phyloP scores from a whole-genome alignment of 2,113 vertebrate species.

The Amphilophus citrinellus region DNA sequence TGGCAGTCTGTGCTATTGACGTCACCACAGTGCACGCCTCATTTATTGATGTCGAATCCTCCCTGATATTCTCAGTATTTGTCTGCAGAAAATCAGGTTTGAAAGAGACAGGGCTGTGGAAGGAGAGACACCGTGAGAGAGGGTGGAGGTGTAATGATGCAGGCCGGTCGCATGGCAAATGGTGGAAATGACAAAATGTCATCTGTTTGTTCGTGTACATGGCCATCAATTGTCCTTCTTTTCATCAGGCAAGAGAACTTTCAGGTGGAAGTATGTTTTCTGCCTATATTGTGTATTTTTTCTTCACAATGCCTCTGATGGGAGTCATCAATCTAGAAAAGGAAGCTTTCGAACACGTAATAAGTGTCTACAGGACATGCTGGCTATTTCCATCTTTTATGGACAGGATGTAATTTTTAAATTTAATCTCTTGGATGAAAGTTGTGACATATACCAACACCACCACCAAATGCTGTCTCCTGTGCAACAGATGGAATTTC shows the following conservation, averaged over 20 bases:
- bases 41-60: slow-evolving; percentile 44
- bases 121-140: neutral
- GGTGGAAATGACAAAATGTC: neutral
- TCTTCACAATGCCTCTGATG: too few relatives aligned
- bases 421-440: too few relatives aligned
- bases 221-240: neutral
- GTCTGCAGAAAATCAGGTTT: slow-evolving; percentile 43
- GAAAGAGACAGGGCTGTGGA: slow-evolving; percentile 25
- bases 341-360: too few relatives aligned
- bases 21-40: slow-evolving; percentile 3
- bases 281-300: too few relatives aligned
- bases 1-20: slow-evolving; percentile 1
- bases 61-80: slow-evolving; percentile 20
- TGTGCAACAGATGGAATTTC: too few relatives aligned
- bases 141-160: neutral
- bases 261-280: too few relatives aligned
- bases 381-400: too few relatives aligned
- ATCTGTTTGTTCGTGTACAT: neutral
- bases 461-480: too few relatives aligned
- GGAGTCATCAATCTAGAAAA: too few relatives aligned
- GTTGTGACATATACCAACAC: too few relatives aligned
- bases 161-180: neutral
- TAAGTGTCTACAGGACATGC: too few relatives aligned
- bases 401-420: too few relatives aligned
- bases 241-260: neutral